Conservation (phyloP, 2,888 invertebrate species). For the Andrena chrysosceles region DNA sequence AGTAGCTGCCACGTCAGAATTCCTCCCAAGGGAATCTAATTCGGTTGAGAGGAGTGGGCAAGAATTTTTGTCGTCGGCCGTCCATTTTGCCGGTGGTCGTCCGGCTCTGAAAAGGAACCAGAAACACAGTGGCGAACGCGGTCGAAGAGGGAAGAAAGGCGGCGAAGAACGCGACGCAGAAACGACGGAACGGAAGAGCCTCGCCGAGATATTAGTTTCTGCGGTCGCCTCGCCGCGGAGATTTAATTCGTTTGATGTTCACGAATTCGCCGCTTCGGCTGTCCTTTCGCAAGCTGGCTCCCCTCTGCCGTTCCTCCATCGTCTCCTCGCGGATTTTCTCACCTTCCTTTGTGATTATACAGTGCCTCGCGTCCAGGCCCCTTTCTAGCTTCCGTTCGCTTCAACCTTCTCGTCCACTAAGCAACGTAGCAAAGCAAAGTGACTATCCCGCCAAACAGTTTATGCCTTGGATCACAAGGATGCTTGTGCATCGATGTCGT, state of each 20-base stretch:
- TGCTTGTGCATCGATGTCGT: too few species aligned
- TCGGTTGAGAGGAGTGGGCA: constrained; percentile 31
- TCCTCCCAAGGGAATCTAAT: constrained; percentile 8
- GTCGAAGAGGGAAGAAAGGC: constrained; percentile 23
- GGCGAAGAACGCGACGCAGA: constrained; percentile 21
- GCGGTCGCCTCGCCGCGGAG: constrained; percentile 84
- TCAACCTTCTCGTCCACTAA: background rate
- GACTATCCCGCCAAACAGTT: too few species aligned
- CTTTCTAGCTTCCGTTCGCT: background rate
- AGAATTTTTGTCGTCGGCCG: constrained; percentile 17
- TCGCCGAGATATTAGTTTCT: constrained; percentile 84
- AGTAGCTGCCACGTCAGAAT: background rate
- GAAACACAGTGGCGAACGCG: constrained; percentile 40
- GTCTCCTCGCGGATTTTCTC: constrained; percentile 49
- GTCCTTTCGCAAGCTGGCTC: constrained; percentile 67
- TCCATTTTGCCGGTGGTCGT: constrained; percentile 30
- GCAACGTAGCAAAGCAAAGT: background rate
- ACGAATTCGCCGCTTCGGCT: constrained; percentile 82
- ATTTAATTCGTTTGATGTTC: constrained; percentile 85
- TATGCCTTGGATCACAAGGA: too few species aligned
- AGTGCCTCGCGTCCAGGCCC: constrained; percentile 36
- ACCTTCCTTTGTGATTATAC: constrained; percentile 55
- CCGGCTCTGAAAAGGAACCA: background rate
- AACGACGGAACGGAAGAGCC: constrained; percentile 51
- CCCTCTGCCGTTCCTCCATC: constrained; percentile 32